phyloP scores from a whole-genome alignment of 2,113 vertebrate genomes.

The Istiophorus platypterus region DNA sequence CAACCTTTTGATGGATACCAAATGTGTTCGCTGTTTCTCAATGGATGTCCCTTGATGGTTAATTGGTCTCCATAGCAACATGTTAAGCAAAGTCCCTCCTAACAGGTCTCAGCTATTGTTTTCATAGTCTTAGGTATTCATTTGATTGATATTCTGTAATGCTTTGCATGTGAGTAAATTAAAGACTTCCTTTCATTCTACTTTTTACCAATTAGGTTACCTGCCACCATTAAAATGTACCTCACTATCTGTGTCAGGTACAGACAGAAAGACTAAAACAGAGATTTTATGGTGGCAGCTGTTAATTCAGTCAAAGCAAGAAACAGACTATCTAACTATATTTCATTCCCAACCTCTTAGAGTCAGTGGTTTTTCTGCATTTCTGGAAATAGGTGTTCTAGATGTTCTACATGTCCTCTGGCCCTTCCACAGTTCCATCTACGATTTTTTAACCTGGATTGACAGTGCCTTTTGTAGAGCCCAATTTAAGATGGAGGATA shows the following conservation, averaged over 20 bases:
- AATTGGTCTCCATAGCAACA: conserved; percentile 49
- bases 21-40: neutral
- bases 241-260: neutral
- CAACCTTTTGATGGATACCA: neutral
- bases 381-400: neutral
- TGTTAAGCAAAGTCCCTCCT: conserved; percentile 6
- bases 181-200: too few relatives aligned
- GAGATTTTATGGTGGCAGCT: neutral
- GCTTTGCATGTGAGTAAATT: conserved; percentile 24
- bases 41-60: neutral
- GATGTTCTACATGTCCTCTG: neutral
- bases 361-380: neutral
- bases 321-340: too few relatives aligned
- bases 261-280: neutral
- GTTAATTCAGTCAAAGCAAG: neutral
- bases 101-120: conserved; percentile 19
- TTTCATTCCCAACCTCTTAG: too few relatives aligned
- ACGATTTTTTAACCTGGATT: too few relatives aligned
- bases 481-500: too few relatives aligned
- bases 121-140: conserved; percentile 26
- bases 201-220: too few relatives aligned
- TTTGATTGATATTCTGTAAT: neutral
- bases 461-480: neutral
- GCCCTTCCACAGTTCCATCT: too few relatives aligned
- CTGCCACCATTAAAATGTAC: neutral